Percentiles rank a stretch among this genome's conserved stretches.
Evolutionary conservation across 2,888 invertebrate genomes (phyloP).

Genomic region (Pachliopta kotzebuea): DNA sequence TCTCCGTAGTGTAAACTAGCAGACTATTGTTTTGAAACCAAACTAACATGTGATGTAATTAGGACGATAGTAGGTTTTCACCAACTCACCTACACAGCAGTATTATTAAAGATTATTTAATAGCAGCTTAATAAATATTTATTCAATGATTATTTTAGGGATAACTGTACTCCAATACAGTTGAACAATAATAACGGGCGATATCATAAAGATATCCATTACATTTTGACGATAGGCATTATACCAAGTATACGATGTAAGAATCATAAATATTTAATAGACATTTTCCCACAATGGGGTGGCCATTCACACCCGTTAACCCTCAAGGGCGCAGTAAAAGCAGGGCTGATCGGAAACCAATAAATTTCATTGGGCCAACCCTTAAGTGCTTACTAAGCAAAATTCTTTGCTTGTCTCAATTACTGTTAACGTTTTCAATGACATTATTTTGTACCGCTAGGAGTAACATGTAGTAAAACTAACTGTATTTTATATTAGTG

Average conservation of each 20-base stretch:
- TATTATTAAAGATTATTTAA: too few relatives aligned
- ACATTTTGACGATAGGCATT: conserved; percentile 49
- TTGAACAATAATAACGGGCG: conserved; percentile 43
- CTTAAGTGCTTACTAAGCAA: conserved; percentile 61
- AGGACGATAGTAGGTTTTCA: too few relatives aligned
- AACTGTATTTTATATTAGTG: background rate
- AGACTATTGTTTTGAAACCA: too few relatives aligned
- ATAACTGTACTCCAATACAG: conserved; percentile 13
- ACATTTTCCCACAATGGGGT: conserved; percentile 78
- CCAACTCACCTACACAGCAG: too few relatives aligned
- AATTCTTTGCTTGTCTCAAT: conserved; percentile 61
- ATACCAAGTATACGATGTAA: conserved; percentile 46
- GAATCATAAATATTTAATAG: conserved; percentile 76
- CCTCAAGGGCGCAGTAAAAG: conserved; percentile 67
- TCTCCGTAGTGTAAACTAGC: too few relatives aligned
- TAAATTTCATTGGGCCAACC: conserved; percentile 57
- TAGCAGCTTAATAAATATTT: too few relatives aligned
- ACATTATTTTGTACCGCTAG: conserved; percentile 35
- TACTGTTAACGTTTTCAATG: conserved; percentile 50
- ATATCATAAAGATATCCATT: conserved; percentile 48
- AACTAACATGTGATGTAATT: too few relatives aligned
- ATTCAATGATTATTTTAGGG: background rate
- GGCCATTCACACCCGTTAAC: conserved; percentile 73
- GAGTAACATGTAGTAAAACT: conserved; percentile 1
- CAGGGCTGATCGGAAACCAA: conserved; percentile 67